Percentiles rank a stretch among this genome's conserved stretches.
Conservation (phyloP, 2,113 vertebrate genomes). For the Abramis brama region DNA sequence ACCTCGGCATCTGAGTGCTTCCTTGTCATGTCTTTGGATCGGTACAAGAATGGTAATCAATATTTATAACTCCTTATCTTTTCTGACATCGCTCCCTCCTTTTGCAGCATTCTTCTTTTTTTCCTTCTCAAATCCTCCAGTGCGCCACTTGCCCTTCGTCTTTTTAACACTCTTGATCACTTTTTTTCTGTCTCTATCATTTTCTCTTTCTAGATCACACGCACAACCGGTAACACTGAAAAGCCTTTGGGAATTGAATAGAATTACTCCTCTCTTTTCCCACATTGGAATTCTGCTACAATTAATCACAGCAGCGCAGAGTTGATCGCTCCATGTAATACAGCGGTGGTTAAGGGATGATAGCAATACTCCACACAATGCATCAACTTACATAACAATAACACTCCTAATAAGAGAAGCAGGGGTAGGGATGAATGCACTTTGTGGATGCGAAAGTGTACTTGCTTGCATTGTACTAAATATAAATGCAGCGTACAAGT, state of each 20-base stretch:
- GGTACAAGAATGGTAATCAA: conserved; percentile 66
- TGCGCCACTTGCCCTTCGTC: neutral
- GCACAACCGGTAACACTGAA: neutral
- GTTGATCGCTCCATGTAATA: conserved; percentile 13
- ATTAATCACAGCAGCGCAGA: conserved; percentile 59
- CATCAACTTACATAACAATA: neutral
- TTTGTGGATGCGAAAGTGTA: neutral
- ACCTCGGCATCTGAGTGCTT: conserved; percentile 40
- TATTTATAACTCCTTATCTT: conserved; percentile 67
- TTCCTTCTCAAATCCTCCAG: neutral
- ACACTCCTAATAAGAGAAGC: conserved; percentile 8
- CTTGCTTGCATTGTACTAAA: neutral
- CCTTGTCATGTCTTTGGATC: conserved; percentile 58
- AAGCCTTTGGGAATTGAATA: conserved; percentile 41
- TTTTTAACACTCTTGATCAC: neutral
- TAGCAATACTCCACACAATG: conserved; percentile 30
- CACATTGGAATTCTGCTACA: conserved; percentile 54
- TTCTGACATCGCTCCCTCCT: conserved; percentile 24
- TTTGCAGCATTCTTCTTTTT: conserved; percentile 3
- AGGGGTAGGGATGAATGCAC: neutral
- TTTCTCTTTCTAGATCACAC: neutral
- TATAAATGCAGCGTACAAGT: neutral
- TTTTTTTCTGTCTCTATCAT: conserved; percentile 10
- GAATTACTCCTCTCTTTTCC: conserved; percentile 31
- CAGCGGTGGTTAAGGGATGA: conserved; percentile 28